Conservation (phyloP, 2,888 invertebrate species). For the Empis livida region DNA sequence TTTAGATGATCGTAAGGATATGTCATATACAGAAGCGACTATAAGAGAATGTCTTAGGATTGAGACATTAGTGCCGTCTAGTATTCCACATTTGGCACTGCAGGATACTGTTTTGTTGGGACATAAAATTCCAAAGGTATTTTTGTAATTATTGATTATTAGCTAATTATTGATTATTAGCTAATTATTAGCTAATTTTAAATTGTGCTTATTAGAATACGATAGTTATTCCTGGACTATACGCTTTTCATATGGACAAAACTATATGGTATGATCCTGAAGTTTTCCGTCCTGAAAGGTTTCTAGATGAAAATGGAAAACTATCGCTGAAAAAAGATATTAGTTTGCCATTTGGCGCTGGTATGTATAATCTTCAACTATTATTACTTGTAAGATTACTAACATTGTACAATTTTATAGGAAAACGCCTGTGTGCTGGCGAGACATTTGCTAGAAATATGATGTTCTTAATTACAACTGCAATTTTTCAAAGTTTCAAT, state of each 20-base stretch:
- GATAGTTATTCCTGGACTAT: slow-evolving; percentile 41
- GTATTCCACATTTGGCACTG: slow-evolving; percentile 43
- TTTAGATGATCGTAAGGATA: slow-evolving; percentile 43
- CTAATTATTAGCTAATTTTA: not conserved
- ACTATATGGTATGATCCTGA: slow-evolving; percentile 52
- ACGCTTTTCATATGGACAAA: slow-evolving; percentile 43
- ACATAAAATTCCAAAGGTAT: slow-evolving; percentile 45
- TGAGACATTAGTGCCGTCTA: slow-evolving; percentile 47
- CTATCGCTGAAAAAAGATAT: slow-evolving; percentile 43
- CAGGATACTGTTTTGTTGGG: slow-evolving; percentile 41
- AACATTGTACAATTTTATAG: slow-evolving; percentile 28
- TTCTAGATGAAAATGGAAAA: slow-evolving; percentile 42
- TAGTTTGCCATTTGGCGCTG: slow-evolving; percentile 52
- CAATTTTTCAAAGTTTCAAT: slow-evolving; percentile 50
- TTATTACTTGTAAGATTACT: not conserved
- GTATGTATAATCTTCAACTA: slow-evolving; percentile 29
- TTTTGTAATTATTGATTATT: not conserved
- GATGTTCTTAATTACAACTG: slow-evolving; percentile 47
- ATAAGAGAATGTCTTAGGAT: slow-evolving; percentile 46
- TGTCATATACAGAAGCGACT: slow-evolving; percentile 50
- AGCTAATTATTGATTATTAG: too few relatives aligned
- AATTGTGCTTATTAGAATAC: slow-evolving; percentile 36
- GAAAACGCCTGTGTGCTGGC: slow-evolving; percentile 54
- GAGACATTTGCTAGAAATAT: slow-evolving; percentile 56
- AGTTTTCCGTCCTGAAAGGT: slow-evolving; percentile 52